phyloP scores from a whole-genome alignment of 2,888 invertebrate species.

The Altica lythri region DNA sequence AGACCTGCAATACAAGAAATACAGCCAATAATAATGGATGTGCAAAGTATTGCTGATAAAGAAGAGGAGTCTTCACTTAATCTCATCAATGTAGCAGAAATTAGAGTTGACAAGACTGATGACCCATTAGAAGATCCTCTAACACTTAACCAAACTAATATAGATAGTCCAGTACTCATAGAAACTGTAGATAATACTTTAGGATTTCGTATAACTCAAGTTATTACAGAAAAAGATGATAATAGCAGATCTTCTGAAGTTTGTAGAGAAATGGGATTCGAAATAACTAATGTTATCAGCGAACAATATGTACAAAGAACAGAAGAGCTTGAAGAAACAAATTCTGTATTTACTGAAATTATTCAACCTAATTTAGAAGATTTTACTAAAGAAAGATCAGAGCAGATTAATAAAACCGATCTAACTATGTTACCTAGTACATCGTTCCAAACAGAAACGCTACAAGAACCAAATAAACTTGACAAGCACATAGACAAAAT shows the following conservation, averaged over 20 bases:
- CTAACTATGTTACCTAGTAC: not conserved
- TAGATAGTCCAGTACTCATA: conserved; percentile 31
- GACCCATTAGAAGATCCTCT: conserved; percentile 30
- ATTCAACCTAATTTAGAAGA: conserved; percentile 1
- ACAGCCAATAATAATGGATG: conserved; percentile 37
- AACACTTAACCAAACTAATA: conserved; percentile 24
- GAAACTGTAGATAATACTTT: conserved; percentile 25
- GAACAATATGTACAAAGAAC: conserved; percentile 10
- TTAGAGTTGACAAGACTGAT: too few relatives aligned
- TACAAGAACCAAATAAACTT: not conserved
- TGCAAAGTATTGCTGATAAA: conserved; percentile 35
- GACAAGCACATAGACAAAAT: too few relatives aligned
- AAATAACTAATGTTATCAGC: conserved; percentile 31
- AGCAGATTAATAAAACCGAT: not conserved
- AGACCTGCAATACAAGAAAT: conserved; percentile 25
- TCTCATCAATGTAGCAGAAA: conserved; percentile 17
- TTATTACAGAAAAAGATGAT: conserved; percentile 27
- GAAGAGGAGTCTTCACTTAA: conserved; percentile 11
- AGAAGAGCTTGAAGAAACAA: conserved; percentile 7
- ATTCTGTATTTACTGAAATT: conserved; percentile 9
- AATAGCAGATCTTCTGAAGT: conserved; percentile 15
- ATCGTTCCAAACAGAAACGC: not conserved
- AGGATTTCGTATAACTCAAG: conserved; percentile 29
- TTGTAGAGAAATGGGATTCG: conserved; percentile 28
- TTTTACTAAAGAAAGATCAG: not conserved